These are phyloP conservation scores for Anomalospiza imberbis DNA, from an alignment of 2,797 vertebrate species.

Conservation along the genomic window DNA sequence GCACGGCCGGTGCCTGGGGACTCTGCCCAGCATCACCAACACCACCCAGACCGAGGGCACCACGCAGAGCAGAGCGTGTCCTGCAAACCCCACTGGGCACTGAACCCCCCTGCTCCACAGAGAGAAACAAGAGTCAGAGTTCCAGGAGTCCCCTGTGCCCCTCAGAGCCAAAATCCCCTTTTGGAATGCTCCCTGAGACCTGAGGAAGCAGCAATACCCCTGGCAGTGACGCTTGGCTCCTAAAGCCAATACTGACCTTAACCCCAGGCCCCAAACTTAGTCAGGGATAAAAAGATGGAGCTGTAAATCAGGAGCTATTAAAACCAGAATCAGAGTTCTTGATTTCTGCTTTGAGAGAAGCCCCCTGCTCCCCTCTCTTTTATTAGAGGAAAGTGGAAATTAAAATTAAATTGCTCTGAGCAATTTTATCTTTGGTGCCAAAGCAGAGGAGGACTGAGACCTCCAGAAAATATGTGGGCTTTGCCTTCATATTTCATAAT, in stretches of 20 bases:
- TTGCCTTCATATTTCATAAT: background rate
- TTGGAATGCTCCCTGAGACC: background rate
- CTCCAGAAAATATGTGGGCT: background rate
- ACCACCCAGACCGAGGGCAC: rapidly evolving
- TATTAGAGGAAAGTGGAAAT: background rate
- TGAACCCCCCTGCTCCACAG: background rate
- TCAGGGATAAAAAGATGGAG: background rate
- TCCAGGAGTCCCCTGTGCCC: background rate
- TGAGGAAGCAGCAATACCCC: background rate
- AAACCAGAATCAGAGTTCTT: background rate
- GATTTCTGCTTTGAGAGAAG: background rate
- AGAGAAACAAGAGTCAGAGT: background rate
- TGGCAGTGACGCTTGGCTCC: background rate
- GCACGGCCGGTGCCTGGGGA: background rate
- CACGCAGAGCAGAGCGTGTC: rapidly evolving
- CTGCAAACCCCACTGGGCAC: background rate
- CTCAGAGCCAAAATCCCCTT: background rate
- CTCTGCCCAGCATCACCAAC: background rate
- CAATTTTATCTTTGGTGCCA: background rate
- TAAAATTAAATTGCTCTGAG: background rate
- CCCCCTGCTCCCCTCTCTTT: no score
- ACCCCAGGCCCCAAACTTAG: background rate
- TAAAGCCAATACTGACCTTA: background rate
- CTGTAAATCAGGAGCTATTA: background rate
- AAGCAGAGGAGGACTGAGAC: background rate